Conservation (phyloP, 2,888 invertebrate genomes). For the Psylliodes chrysocephalus region DNA sequence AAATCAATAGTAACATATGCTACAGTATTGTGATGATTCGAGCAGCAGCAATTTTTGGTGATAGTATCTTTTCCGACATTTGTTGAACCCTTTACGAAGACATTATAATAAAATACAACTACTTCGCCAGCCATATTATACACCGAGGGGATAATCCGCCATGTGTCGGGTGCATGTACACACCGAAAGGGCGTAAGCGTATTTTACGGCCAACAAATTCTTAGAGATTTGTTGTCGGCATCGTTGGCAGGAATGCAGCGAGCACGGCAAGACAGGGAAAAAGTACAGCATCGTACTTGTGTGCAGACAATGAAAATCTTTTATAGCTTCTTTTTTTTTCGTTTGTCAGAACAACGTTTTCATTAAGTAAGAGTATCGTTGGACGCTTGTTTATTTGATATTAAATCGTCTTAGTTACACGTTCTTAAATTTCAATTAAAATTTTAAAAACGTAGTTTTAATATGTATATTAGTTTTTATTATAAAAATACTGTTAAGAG, state of each 20-base stretch:
- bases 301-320: neutral
- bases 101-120: constrained; percentile 10
- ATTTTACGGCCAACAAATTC: constrained; percentile 39
- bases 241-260: constrained; percentile 30
- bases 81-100: neutral
- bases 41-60: no score
- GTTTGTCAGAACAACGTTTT: no score
- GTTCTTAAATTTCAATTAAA: no score
- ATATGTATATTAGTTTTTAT: no score
- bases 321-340: no score
- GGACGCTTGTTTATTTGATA: no score
- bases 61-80: neutral
- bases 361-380: no score
- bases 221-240: constrained; percentile 29
- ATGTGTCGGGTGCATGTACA: constrained; percentile 34
- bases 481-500: no score
- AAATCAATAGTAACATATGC: no score
- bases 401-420: no score
- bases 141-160: constrained; percentile 27
- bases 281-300: constrained; percentile 9
- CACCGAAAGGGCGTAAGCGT: constrained; percentile 27
- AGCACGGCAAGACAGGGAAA: neutral
- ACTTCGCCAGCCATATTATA: constrained; percentile 4
- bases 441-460: no score
- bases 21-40: no score